phyloP scores from a whole-genome alignment of 2,888 invertebrate genomes.

The Nymphalis polychloros region DNA sequence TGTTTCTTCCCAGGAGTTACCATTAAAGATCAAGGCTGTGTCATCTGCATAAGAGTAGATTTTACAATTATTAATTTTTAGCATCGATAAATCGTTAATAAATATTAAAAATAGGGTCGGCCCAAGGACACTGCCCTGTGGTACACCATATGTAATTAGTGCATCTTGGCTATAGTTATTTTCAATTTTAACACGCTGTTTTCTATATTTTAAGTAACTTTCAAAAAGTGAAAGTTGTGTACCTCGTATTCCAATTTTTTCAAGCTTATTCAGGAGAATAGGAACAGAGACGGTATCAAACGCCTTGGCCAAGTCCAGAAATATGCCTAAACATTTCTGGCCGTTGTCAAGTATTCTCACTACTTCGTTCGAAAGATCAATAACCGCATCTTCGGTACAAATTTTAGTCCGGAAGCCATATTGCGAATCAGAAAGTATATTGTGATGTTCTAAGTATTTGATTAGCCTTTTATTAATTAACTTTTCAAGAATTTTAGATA shows the following conservation, averaged over 20 bases:
- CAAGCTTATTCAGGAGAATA: background rate
- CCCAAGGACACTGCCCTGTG: background rate
- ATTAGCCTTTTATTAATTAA: constrained; percentile 29
- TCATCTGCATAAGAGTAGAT: constrained; percentile 17
- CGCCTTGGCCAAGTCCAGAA: constrained; percentile 5
- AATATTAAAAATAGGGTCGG: background rate
- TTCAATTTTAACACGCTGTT: background rate
- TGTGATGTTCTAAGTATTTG: constrained; percentile 22
- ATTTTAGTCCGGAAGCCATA: constrained; percentile 28
- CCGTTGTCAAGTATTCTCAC: background rate
- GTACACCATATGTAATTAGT: background rate
- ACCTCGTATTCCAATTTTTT: background rate
- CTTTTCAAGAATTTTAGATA: constrained; percentile 37
- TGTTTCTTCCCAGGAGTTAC: constrained; percentile 5
- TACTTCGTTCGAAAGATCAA: background rate
- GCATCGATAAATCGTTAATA: background rate
- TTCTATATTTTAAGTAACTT: background rate
- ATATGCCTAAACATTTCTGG: background rate
- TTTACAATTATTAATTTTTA: constrained; percentile 1
- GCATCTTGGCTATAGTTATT: background rate
- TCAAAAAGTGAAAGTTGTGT: background rate
- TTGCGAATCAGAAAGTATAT: constrained; percentile 20
- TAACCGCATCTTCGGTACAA: constrained; percentile 30
- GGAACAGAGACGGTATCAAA: constrained; percentile 1
- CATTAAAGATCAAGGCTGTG: constrained; percentile 13